Evolutionary conservation across 2,888 invertebrate genomes (phyloP), one percentile per base, ranked within the genome.

Genomic region (Cerastoderma edule): DNA sequence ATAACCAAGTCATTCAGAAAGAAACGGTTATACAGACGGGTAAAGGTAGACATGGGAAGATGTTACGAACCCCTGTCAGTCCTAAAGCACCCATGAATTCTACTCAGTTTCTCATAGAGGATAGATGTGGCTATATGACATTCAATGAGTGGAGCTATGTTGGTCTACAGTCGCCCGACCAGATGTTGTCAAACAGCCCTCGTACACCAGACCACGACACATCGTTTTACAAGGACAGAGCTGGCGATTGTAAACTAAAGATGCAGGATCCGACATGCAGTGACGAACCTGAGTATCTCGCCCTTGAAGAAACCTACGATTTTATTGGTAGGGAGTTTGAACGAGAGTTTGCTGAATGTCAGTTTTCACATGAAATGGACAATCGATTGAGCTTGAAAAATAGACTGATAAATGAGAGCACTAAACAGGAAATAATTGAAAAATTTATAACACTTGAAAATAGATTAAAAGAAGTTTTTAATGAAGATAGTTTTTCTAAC

Each of bases 71-170:
- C 50, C 78, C 75, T 60, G 79, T 79, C n/a, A 85, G 85, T 44
- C 88, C 87, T 1, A 87, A 85, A 67, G 88, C 88, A n/a, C 88
- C 88, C 5, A 71, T 83, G 48, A 88, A 88, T 75, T 86, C 84
- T 10, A 87, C 83, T 2, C 86, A 87, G 72, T 88, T 85, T 75
- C 67, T 88, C 27, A 87, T 88, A 67, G 86, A 86, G 44, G 87
- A 86, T 72, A 82, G 86, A 27, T 68, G 72, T 27, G 66, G 71
- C 67, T 75, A 80, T 44, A 35, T 27, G 27, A n/a, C 54, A 27
- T 24, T 3, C 10, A 67, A 72, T 67, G 73, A 80, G 30, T 33
- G 19, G 13, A 19, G 50, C 53, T 33, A n/a, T 28, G 16, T 53
- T 28, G 48, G 32, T 13, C 33, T 66, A 30, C 33, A 35, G 27